Conservation (phyloP, 37 sponge, comb jelly and placozoan species). For the Cliona cf. orientalis region DNA sequence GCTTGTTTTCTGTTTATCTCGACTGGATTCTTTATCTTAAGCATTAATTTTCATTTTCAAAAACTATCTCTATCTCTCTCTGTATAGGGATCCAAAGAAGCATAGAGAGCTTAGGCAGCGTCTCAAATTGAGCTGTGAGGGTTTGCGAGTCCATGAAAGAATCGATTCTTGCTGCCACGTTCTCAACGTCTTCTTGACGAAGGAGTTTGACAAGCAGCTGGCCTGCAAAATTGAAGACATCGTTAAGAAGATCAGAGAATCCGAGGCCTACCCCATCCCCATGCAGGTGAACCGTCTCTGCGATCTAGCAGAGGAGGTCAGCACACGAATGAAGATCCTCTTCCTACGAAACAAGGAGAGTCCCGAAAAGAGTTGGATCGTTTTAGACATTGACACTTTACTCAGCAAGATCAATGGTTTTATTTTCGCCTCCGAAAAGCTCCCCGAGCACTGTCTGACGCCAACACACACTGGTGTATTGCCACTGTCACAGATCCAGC, state of each 20-base stretch:
- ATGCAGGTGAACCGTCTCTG: constrained; percentile 15
- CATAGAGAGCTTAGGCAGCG: constrained; percentile 16
- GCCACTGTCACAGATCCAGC: constrained; percentile 9
- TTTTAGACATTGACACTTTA: constrained; percentile 39
- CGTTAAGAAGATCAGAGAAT: background rate
- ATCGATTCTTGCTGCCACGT: constrained; percentile 47
- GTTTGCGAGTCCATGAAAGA: background rate
- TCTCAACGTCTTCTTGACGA: constrained; percentile 26
- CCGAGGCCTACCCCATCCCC: constrained; percentile 42
- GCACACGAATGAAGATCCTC: constrained; percentile 26
- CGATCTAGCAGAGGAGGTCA: constrained; percentile 35
- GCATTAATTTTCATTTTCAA: too few species aligned
- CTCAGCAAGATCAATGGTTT: constrained; percentile 31
- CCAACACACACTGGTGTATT: constrained; percentile 28
- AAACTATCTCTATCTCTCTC: background rate
- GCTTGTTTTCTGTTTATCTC: too few species aligned
- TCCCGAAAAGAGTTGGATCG: constrained; percentile 40
- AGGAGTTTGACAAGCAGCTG: constrained; percentile 12
- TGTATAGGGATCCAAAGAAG: constrained; percentile 6
- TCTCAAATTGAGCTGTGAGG: constrained; percentile 17
- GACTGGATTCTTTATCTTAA: too few species aligned
- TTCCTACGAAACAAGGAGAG: constrained; percentile 19
- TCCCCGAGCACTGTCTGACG: background rate
- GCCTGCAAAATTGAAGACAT: constrained; percentile 30
- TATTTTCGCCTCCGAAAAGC: constrained; percentile 44